Base-by-base conservation (phyloP, 2,113 vertebrate genomes). In the Rhizomys pruinosus region DNA sequence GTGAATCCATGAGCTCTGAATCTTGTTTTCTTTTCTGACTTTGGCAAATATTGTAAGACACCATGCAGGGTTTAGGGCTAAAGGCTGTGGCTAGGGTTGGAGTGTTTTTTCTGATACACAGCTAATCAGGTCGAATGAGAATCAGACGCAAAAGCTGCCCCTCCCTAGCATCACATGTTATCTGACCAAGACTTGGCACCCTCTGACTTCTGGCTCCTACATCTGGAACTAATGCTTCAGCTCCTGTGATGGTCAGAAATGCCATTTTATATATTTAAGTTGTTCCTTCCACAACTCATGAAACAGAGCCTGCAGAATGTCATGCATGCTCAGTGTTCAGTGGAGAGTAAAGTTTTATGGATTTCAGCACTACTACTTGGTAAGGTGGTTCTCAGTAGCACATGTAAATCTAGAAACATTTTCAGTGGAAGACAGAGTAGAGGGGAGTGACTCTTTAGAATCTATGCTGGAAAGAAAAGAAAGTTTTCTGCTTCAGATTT, bases 401-500 rank as follows among this genome's bases (percentile, higher is more conserved):
- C 66, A 39, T 87, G 52, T 47, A 66, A 63, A 61, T 80, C 42
- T 42, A 32, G 72, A 47, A 76, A 59, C 5, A 0, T 37, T 87
- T 64, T 90, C 68, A 47, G 32, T 13, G 57, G 73, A 74, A 29
- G 47, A 16, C 2, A 74, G 64, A 59, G 47, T 25, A 4, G 59
- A 61, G 22, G 55, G 27, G 17, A 66, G 15, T 69, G 23, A 34
- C 16, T 39, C 29, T 11, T 89, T 68, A 68, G 47, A 72, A 6
- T 90, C 23, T 8, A 59, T 15, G 13, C 69, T 88, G 39, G 25
- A 69, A 52, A 92, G 29, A 80, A 84, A n/a, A 44, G 84, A 87
- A 27, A 32, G n/a, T 34, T 84, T 89, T 90, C 82, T 80, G 47
- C 55, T 39, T 92, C 34, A 57, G 72, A 57, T 94, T 93, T 81